A percentile compares a stretch with the other conserved stretches of the same genome.
phyloP scores from a whole-genome alignment of 2,888 invertebrate genomes.

The Tiliacea aurago region DNA sequence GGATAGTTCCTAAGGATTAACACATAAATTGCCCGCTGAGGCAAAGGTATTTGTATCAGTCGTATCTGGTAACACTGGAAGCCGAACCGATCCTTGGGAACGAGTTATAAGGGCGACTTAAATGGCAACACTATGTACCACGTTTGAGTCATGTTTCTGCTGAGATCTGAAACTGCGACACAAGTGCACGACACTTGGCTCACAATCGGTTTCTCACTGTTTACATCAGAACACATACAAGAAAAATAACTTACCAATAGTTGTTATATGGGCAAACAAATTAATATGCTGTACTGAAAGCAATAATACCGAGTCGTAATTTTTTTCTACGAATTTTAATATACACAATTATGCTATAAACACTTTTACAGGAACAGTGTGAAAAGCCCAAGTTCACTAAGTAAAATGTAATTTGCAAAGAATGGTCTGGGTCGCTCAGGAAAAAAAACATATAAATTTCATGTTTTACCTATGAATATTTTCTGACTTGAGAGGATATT shows the following conservation, averaged over 20 bases:
- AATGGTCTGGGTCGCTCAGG: conserved; percentile 4
- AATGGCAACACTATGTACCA: conserved; percentile 19
- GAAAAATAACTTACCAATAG: not conserved
- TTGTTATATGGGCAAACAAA: not conserved
- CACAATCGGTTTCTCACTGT: not conserved
- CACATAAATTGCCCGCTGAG: not conserved
- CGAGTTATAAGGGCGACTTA: conserved; percentile 16
- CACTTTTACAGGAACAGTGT: not conserved
- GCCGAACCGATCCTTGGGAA: conserved; percentile 16
- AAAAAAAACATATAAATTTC: conserved; percentile 26
- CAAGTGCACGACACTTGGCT: conserved; percentile 37
- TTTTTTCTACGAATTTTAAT: not conserved
- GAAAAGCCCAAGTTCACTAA: not conserved
- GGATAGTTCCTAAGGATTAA: not conserved
- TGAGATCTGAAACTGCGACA: conserved; percentile 28
- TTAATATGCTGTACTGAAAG: too few species aligned
- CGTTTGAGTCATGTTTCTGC: conserved; percentile 42
- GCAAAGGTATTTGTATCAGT: not conserved
- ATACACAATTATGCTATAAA: not conserved
- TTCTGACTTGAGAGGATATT: conserved; percentile 24
- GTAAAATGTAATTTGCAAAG: conserved; percentile 40
- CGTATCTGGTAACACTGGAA: conserved; percentile 13
- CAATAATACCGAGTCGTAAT: too few species aligned
- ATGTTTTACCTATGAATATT: conserved; percentile 39
- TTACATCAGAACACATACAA: not conserved